Base-by-base conservation (phyloP, 1,140 invertebrate species). In the Lethocerus indicus region DNA sequence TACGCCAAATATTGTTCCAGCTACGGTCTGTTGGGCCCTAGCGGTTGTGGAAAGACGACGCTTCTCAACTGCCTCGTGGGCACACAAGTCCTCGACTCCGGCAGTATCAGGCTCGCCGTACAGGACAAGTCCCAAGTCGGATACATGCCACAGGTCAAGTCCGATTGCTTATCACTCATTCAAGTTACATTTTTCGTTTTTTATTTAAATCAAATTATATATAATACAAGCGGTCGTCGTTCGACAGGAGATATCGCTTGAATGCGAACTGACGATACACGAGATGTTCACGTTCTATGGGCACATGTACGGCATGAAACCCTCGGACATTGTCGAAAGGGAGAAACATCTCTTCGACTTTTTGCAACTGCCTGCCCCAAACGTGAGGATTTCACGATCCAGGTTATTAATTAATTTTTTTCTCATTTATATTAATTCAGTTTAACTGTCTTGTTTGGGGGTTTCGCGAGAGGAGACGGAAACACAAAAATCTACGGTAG, bases 241-340 rank as follows among this genome's bases (percentile, higher is more conserved):
- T 56, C 63, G 61, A n/a, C 67, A 91, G 73, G 87, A 93, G 50
- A 81, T 92, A 48, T 85, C 87, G 0, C 61, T 96, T 18, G 86
- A 88, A 14, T 74, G 74, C 7, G 87, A 94, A 61, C 89, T 95
- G 62, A 81, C 83, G 1, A 83, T 91, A 1, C 75, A 76, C 40
- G 85, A 87, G 54, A 87, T 87, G 0, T 68, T 95, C 2, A 78
- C 76, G 50, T 95, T 88, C 64, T 95, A 94, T 65, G 90, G 90
- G 0, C 68, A 81, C 18, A 79, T 95, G 41, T 86, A 88, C 59
- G 80, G 83, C 7, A 78, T 96, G 71, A 67, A 69, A 0, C 66
- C 72, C 4, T 57, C 67, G 3, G 66, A 70, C 16, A 81, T 93
- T 36, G 63, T 70, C 9, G 69, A 79, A 26, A 68, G 81, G 54